Percentiles rank a stretch among this genome's conserved stretches.
Conservation (phyloP, 2,888 invertebrate species). For the Omphaloscelis lunosa region DNA sequence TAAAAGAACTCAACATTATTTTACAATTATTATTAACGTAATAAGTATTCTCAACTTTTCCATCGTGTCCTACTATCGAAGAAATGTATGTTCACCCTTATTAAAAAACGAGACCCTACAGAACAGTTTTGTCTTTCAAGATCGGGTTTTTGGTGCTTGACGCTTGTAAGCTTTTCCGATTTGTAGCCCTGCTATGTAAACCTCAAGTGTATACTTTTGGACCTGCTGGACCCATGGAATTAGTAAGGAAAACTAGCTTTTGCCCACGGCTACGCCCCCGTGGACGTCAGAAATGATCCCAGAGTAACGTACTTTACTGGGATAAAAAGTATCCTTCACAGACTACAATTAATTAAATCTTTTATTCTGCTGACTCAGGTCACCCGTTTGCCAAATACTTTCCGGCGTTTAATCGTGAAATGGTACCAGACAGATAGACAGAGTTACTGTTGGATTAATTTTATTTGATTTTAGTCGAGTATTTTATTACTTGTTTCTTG, state of each 20-base stretch:
- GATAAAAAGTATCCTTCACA: neutral
- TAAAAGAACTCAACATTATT: no score
- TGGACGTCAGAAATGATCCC: neutral
- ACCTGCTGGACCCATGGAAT: neutral
- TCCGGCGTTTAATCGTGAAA: neutral
- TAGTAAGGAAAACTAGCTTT: neutral
- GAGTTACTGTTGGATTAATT: neutral
- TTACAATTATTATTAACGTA: no score
- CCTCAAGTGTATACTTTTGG: neutral
- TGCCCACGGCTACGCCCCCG: neutral
- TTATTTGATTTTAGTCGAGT: constrained; percentile 26
- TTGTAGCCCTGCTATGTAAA: no score
- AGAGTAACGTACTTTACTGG: neutral
- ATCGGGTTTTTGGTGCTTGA: no score
- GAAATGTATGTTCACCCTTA: no score
- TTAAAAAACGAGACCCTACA: no score
- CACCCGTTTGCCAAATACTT: neutral
- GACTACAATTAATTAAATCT: no score
- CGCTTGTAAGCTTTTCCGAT: no score
- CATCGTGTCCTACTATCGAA: no score
- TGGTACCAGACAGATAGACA: neutral
- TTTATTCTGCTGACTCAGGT: neutral
- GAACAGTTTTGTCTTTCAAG: no score
- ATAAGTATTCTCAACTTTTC: no score
- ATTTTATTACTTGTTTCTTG: neutral